Conservation (phyloP, 2,113 vertebrate species). For the Delphinus delphis region DNA sequence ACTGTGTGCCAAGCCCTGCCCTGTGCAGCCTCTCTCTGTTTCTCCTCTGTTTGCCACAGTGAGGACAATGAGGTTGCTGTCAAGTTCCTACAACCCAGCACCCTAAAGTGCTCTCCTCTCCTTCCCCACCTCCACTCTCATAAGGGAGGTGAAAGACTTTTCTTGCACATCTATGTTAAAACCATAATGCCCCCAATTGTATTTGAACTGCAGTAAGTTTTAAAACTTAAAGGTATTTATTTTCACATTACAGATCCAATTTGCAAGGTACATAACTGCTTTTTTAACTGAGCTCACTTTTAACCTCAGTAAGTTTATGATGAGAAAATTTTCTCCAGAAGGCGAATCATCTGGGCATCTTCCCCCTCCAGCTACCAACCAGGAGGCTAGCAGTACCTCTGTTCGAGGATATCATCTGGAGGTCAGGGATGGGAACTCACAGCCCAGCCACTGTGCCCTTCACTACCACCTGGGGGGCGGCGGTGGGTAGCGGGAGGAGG, state of each 20-base stretch:
- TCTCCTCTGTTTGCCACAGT: background rate
- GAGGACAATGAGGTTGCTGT: background rate
- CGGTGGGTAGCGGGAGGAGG: background rate
- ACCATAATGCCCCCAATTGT: background rate
- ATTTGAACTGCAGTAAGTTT: background rate
- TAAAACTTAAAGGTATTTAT: background rate
- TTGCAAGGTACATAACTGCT: background rate
- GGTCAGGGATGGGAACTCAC: background rate
- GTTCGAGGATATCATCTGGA: background rate
- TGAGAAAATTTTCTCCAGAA: slow-evolving; percentile 1
- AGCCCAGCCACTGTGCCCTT: background rate
- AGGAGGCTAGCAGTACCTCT: background rate
- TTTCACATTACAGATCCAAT: background rate
- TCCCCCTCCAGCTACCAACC: background rate
- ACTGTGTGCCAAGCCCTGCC: background rate
- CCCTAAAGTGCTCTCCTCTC: background rate
- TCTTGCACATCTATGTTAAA: slow-evolving; percentile 16
- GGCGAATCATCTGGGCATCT: background rate
- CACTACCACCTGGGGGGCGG: background rate
- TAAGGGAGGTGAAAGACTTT: background rate
- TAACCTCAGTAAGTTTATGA: slow-evolving; percentile 24
- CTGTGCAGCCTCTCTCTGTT: background rate
- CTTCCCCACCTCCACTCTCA: background rate
- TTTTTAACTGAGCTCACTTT: background rate
- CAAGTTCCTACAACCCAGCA: background rate